Percentiles rank a stretch among this genome's conserved stretches.
These are phyloP conservation scores for Seira ritae DNA, from an alignment of 2,888 invertebrate species.

Conservation along the genomic window DNA sequence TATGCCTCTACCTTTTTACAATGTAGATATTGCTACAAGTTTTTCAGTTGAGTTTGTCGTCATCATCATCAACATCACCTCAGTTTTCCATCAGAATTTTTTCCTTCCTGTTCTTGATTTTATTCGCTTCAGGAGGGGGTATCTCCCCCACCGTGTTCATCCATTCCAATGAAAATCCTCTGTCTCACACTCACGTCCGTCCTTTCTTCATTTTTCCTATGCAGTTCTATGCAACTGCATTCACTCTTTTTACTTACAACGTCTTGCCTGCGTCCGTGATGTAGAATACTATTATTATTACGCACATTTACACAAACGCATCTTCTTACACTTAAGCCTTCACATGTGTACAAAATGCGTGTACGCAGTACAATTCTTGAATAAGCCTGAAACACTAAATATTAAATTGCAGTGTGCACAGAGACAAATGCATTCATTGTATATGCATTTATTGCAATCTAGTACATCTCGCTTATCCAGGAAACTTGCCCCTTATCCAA, in stretches of 20 bases:
- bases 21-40: too few species aligned
- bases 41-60: too few species aligned
- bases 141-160: constrained; percentile 71
- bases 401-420: too few species aligned
- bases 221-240: neutral
- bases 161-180: constrained; percentile 71
- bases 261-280: neutral
- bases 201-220: constrained; percentile 18
- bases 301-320: neutral
- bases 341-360: too few species aligned
- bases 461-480: too few species aligned
- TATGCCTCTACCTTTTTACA: too few species aligned
- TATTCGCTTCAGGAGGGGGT: constrained; percentile 74
- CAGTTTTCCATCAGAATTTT: constrained; percentile 61
- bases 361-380: neutral
- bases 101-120: constrained; percentile 73
- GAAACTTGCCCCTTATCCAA: neutral
- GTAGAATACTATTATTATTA: neutral
- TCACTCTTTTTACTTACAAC: neutral
- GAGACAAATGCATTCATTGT: too few species aligned
- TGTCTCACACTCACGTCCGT: constrained; percentile 56
- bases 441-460: too few species aligned
- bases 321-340: too few species aligned
- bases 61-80: constrained; percentile 31
- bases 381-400: neutral